Conservation (phyloP, 2,888 invertebrate species). For the Ormyrus rosae region DNA sequence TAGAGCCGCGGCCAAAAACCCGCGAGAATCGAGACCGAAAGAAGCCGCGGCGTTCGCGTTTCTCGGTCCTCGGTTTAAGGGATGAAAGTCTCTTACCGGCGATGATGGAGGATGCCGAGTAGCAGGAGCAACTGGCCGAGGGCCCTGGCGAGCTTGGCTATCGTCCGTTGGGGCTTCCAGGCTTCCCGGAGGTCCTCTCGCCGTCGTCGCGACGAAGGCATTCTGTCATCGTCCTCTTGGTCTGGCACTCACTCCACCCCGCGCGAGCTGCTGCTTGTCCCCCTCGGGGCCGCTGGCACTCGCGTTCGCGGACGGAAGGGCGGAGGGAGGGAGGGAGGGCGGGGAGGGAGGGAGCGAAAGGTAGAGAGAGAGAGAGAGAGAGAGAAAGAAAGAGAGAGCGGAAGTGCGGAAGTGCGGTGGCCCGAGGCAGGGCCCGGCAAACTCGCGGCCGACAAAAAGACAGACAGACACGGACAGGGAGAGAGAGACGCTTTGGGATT, state of each 20-base stretch:
- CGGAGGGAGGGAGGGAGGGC: neutral
- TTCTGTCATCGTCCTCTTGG: slow-evolving; percentile 70
- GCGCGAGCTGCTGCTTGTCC: slow-evolving; percentile 20
- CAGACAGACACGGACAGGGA: too few relatives aligned
- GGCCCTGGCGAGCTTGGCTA: slow-evolving; percentile 63
- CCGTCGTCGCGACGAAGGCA: slow-evolving; percentile 71
- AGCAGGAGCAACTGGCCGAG: slow-evolving; percentile 60
- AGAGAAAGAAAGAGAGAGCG: neutral
- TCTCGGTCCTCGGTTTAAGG: too few relatives aligned
- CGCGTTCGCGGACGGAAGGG: neutral
- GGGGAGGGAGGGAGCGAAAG: slow-evolving; percentile 2
- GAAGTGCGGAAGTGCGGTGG: slow-evolving; percentile 39
- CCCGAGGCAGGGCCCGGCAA: too few relatives aligned
- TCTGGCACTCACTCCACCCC: neutral
- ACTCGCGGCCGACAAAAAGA: neutral
- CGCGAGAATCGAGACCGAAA: too few relatives aligned
- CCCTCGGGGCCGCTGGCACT: neutral
- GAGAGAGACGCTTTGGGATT: slow-evolving; percentile 1
- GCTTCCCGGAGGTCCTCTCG: slow-evolving; percentile 64
- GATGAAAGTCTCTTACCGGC: slow-evolving; percentile 64
- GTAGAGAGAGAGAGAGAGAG: neutral
- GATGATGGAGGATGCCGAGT: slow-evolving; percentile 66
- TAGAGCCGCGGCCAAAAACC: too few relatives aligned
- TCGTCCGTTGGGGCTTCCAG: slow-evolving; percentile 62
- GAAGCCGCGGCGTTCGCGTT: too few relatives aligned